A percentile compares a stretch with the other conserved stretches of the same genome.
phyloP scores from a whole-genome alignment of 2,888 invertebrate species.

The Metallyticus violacea region DNA sequence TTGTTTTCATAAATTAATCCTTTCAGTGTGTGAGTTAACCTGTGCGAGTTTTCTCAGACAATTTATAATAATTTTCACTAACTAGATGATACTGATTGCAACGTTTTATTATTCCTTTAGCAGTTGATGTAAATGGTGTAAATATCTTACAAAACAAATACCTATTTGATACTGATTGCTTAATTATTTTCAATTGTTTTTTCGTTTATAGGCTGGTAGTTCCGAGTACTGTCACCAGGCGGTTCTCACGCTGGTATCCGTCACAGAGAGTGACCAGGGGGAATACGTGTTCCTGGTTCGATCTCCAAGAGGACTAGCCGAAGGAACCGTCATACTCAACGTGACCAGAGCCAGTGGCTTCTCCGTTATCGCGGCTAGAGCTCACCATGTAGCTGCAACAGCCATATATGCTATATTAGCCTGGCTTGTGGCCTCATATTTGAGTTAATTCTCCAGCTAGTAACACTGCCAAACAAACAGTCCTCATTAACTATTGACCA shows the following conservation, averaged over 20 bases:
- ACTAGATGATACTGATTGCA: no score
- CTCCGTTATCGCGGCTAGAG: slow-evolving; percentile 21
- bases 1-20: no score
- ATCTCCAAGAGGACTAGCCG: slow-evolving; percentile 60
- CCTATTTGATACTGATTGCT: no score
- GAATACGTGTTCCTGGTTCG: slow-evolving; percentile 63
- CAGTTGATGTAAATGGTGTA: no score
- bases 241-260: slow-evolving; percentile 56
- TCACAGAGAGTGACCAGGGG: slow-evolving; percentile 57
- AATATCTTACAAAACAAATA: no score
- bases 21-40: no score
- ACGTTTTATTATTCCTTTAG: no score
- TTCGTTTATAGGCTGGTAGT: slow-evolving; percentile 52
- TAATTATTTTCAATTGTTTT: no score
- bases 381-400: slow-evolving; percentile 2
- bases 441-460: background rate
- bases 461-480: no score
- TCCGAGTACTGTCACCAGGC: slow-evolving; percentile 59
- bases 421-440: background rate
- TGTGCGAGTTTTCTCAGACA: no score
- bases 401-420: background rate
- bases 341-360: slow-evolving; percentile 47
- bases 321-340: slow-evolving; percentile 61
- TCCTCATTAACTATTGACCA: no score
- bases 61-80: no score